Percentiles rank a stretch among this genome's conserved stretches.
phyloP scores from a whole-genome alignment of 2,113 vertebrate genomes.

The Plecotus auritus region DNA sequence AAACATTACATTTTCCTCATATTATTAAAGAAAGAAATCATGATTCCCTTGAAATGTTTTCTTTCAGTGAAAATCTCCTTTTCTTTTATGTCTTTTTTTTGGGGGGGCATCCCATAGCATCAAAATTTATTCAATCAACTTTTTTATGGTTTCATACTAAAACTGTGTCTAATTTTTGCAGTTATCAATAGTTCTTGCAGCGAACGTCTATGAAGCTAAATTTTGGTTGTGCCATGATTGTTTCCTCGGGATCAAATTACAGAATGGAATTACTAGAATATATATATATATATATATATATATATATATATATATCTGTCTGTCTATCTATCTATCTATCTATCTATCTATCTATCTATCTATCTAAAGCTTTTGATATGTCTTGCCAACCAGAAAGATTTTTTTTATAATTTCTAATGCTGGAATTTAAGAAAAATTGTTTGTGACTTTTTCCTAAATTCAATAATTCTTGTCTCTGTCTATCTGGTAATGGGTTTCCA shows the following conservation, averaged over 20 bases:
- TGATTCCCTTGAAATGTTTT: background rate
- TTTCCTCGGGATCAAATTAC: constrained; percentile 14
- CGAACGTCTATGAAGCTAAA: background rate
- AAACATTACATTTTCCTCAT: background rate
- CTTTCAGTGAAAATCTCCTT: background rate
- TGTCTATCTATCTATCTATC: too few species aligned
- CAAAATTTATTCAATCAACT: background rate
- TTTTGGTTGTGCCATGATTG: background rate
- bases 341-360: too few species aligned
- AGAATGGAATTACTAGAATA: background rate
- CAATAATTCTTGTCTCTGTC: background rate
- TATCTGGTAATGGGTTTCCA: background rate
- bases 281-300: background rate
- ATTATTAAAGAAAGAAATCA: background rate
- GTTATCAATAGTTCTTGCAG: background rate
- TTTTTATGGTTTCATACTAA: background rate
- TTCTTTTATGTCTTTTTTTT: background rate
- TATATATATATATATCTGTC: too few species aligned
- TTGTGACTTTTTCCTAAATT: constrained; percentile 22
- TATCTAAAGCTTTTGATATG: constrained; percentile 27
- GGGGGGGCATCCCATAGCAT: background rate
- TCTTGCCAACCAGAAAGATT: constrained; percentile 18
- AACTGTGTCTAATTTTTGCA: background rate
- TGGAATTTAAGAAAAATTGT: background rate
- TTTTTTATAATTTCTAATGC: background rate